phyloP scores from a whole-genome alignment of 2,797 vertebrate genomes.

The Sebastes elongatus region DNA sequence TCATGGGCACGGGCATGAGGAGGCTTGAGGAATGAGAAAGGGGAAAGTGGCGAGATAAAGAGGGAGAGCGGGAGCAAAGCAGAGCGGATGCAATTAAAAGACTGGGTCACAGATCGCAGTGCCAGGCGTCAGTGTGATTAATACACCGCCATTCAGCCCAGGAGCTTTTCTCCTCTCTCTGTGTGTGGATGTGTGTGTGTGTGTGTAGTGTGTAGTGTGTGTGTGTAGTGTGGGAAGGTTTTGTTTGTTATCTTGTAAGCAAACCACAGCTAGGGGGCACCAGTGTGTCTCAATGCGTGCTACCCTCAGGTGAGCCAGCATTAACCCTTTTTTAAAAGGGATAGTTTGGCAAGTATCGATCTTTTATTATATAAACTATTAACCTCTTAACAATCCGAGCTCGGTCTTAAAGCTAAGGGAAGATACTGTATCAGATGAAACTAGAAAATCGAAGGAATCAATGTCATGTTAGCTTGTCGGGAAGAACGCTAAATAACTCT shows the following conservation, averaged over 20 bases:
- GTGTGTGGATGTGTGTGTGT: not conserved
- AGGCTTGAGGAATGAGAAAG: slow-evolving; percentile 67
- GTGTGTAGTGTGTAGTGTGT: not conserved
- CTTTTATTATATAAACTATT: no score
- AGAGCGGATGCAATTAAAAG: slow-evolving; percentile 85
- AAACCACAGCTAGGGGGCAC: slow-evolving; percentile 64
- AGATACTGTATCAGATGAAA: no score
- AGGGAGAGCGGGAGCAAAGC: slow-evolving; percentile 69
- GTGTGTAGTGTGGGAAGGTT: not conserved
- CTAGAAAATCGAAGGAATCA: no score
- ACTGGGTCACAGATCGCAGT: slow-evolving; percentile 80
- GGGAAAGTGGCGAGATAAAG: slow-evolving; percentile 74
- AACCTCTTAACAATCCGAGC: no score
- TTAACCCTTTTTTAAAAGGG: not conserved
- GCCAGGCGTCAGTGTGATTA: slow-evolving; percentile 77
- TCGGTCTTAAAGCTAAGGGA: no score
- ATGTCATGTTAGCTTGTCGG: no score
- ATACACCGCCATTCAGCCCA: slow-evolving; percentile 75
- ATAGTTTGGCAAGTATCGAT: no score
- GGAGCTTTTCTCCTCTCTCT: slow-evolving; percentile 57
- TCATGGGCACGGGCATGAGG: slow-evolving; percentile 54
- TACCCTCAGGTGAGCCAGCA: not conserved
- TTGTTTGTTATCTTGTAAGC: slow-evolving; percentile 42
- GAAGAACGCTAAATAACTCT: no score
- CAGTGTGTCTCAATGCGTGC: slow-evolving; percentile 17